Conservation (phyloP, 2,888 invertebrate species). For the Acronicta alni region DNA sequence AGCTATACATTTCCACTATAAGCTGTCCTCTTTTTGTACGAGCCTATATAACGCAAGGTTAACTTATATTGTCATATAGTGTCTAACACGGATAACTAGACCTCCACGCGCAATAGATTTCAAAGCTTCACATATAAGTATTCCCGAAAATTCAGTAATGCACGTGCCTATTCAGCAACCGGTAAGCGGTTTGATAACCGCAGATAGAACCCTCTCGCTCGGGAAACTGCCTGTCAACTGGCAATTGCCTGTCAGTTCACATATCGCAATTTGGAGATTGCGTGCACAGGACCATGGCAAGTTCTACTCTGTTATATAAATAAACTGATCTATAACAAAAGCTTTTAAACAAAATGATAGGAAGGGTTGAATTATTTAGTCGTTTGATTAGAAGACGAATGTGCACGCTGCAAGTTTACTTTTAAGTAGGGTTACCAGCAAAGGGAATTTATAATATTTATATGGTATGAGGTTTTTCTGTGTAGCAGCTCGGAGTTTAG, state of each 20-base stretch:
- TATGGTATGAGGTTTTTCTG: no score
- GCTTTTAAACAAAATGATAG: conserved; percentile 4
- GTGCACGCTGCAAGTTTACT: conserved; percentile 5
- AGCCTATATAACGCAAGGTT: no score
- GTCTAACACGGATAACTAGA: no score
- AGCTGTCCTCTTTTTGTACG: no score
- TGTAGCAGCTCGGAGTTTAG: no score
- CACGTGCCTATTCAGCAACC: not conserved
- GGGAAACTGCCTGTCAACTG: conserved; percentile 1
- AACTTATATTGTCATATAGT: no score
- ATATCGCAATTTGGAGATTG: not conserved
- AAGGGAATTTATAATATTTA: no score
- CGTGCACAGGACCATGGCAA: not conserved
- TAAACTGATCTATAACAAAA: conserved; percentile 11
- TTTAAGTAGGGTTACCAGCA: conserved; percentile 12
- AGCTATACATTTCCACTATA: no score
- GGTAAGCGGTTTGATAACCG: not conserved
- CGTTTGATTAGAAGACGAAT: conserved; percentile 6
- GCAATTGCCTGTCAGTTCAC: not conserved
- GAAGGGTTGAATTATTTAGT: conserved; percentile 26
- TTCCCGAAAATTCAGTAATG: not conserved
- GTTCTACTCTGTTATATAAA: conserved; percentile 8
- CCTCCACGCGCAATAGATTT: no score
- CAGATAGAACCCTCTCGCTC: not conserved
- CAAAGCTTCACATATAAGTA: no score